These are phyloP conservation scores for Drosophila suzukii DNA, from an alignment of 1,140 invertebrate genomes.

Conservation along the genomic window DNA sequence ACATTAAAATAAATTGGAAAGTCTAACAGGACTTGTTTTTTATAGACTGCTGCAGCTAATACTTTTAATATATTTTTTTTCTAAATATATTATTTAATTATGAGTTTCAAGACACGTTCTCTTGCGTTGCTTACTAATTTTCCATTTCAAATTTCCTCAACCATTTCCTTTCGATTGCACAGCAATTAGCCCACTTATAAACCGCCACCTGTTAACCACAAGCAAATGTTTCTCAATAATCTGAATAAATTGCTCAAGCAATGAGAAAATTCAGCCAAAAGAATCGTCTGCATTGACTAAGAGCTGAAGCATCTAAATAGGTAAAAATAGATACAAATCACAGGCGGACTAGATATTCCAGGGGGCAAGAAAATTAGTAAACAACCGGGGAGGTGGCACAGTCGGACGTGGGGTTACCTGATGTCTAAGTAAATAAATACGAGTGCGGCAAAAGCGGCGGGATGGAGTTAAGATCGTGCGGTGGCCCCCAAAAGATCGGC, in stretches of 20 bases:
- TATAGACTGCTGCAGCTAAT: neutral
- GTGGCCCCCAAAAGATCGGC: conserved; percentile 59
- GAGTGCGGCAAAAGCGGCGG: conserved; percentile 27
- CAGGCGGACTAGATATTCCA: conserved; percentile 34
- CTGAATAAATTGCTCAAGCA: conserved; percentile 18
- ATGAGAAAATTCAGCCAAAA: neutral
- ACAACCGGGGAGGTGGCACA: conserved; percentile 12
- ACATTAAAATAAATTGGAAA: conserved; percentile 19
- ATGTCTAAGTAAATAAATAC: conserved; percentile 71
- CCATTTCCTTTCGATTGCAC: conserved; percentile 18
- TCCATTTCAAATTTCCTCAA: neutral
- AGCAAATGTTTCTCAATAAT: conserved; percentile 39
- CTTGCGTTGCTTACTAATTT: neutral
- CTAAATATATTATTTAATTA: too few relatives aligned
- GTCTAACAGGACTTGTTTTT: neutral
- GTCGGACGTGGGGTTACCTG: conserved; percentile 38
- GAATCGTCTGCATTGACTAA: conserved; percentile 29
- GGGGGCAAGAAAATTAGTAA: conserved; percentile 14
- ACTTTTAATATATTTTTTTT: too few relatives aligned
- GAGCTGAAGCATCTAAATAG: conserved; percentile 16
- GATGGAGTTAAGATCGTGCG: conserved; percentile 42
- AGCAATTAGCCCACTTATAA: conserved; percentile 42
- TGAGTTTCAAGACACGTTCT: too few relatives aligned
- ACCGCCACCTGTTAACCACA: conserved; percentile 41
- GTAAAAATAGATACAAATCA: conserved; percentile 52